Conservation (phyloP, 2,113 vertebrate genomes). For the Neomonachus schauinslandi region DNA sequence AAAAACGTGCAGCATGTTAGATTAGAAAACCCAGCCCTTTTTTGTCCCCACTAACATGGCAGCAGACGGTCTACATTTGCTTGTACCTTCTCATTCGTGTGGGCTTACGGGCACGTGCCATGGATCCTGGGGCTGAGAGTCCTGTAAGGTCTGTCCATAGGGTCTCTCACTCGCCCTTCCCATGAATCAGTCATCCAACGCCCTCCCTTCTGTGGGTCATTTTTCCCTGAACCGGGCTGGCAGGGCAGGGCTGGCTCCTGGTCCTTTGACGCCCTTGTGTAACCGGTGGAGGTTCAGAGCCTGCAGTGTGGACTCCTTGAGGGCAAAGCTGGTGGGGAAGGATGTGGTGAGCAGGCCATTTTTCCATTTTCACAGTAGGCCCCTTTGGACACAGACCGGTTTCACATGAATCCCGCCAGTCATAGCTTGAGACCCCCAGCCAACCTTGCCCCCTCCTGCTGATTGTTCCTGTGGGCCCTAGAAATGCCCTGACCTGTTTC, state of each 20-base stretch:
- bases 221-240: not conserved
- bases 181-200: accelerated
- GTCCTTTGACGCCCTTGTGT: not conserved
- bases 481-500: constrained; percentile 4
- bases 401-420: not conserved
- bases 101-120: accelerated
- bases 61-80: not conserved
- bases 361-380: not conserved
- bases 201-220: not conserved
- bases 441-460: not conserved
- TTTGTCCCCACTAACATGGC: not conserved
- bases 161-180: not conserved
- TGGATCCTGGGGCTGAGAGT: not conserved
- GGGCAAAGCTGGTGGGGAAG: not conserved
- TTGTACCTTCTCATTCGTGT: not conserved
- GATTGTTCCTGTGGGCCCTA: not conserved
- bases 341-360: not conserved
- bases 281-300: not conserved
- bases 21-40: not conserved
- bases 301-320: not conserved
- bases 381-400: too few relatives aligned
- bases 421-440: not conserved
- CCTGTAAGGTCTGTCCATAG: too few relatives aligned
- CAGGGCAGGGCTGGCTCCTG: not conserved
- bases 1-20: not conserved